phyloP scores from a whole-genome alignment of 2,113 vertebrate species.

The Gnathonemus echidnorhynchus region DNA sequence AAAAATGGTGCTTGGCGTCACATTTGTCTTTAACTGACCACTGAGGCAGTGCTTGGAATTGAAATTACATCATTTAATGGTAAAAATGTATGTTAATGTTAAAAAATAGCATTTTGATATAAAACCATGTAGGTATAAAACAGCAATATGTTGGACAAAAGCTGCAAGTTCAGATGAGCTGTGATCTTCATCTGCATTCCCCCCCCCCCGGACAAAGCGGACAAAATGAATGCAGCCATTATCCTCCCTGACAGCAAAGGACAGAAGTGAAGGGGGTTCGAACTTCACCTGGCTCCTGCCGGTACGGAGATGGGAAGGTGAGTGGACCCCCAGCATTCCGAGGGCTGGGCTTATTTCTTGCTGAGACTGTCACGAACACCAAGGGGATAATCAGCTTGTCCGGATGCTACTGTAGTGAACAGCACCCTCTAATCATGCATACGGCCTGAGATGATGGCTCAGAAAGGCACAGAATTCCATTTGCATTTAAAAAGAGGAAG shows the following conservation, averaged over 20 bases:
- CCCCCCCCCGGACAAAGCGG: constrained; percentile 16
- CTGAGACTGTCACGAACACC: constrained; percentile 50
- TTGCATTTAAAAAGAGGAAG: constrained; percentile 53
- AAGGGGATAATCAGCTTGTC: constrained; percentile 59
- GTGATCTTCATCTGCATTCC: constrained; percentile 43
- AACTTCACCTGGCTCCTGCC: constrained; percentile 43
- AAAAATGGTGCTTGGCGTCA: background rate
- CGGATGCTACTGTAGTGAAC: constrained; percentile 44
- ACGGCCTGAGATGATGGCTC: constrained; percentile 43
- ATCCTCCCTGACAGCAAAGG: constrained; percentile 53
- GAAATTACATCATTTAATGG: background rate
- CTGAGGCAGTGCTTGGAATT: background rate
- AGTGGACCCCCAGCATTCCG: constrained; percentile 47
- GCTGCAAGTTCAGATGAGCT: constrained; percentile 37
- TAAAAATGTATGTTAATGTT: background rate
- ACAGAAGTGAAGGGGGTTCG: constrained; percentile 41
- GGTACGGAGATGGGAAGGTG: constrained; percentile 56
- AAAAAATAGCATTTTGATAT: too few species aligned
- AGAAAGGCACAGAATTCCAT: constrained; percentile 38
- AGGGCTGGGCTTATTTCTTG: constrained; percentile 49
- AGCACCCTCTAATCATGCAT: constrained; percentile 48
- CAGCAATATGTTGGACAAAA: constrained; percentile 49
- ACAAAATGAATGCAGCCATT: constrained; percentile 45
- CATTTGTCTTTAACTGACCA: background rate
- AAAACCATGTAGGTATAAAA: constrained; percentile 26